Evolutionary conservation across 2,888 invertebrate species (phyloP).

Genomic region (Chouioia cunea): DNA sequence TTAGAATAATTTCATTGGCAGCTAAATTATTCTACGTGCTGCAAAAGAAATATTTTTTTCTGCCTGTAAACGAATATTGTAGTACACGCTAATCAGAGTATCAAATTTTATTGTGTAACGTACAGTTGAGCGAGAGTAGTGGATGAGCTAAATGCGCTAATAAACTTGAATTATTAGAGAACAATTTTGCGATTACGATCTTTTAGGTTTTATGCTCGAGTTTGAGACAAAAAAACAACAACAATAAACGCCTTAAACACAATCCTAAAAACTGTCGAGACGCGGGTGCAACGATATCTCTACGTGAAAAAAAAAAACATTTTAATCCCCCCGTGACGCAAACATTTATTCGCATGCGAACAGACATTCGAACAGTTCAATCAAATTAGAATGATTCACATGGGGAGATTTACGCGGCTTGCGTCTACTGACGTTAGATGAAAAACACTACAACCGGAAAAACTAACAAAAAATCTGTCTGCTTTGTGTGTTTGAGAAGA

Average conservation of each 20-base stretch:
- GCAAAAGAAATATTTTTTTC: conserved; percentile 1
- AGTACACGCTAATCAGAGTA: conserved; percentile 12
- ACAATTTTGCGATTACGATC: conserved; percentile 11
- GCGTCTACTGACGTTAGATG: conserved; percentile 3
- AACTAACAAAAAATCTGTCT: not conserved
- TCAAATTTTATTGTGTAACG: conserved; percentile 21
- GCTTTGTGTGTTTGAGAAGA: no score
- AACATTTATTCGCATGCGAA: not conserved
- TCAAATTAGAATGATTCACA: conserved; percentile 2
- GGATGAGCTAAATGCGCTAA: conserved; percentile 6
- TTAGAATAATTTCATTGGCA: conserved; percentile 38
- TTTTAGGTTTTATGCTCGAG: conserved; percentile 28
- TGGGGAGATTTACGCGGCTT: not conserved
- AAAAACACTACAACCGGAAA: conserved; percentile 3
- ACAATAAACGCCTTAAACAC: conserved; percentile 24
- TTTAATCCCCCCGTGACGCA: not conserved
- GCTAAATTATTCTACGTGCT: conserved; percentile 4
- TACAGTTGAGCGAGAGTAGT: not conserved
- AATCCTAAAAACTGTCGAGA: conserved; percentile 24
- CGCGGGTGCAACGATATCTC: conserved; percentile 8
- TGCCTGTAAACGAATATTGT: conserved; percentile 31
- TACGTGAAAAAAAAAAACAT: conserved; percentile 3
- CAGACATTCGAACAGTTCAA: no score
- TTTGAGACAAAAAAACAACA: conserved; percentile 1
- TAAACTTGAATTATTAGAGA: conserved; percentile 17